Evolutionary conservation across 2,888 invertebrate species (phyloP).

Genomic region (Steinernema carpocapsae): DNA sequence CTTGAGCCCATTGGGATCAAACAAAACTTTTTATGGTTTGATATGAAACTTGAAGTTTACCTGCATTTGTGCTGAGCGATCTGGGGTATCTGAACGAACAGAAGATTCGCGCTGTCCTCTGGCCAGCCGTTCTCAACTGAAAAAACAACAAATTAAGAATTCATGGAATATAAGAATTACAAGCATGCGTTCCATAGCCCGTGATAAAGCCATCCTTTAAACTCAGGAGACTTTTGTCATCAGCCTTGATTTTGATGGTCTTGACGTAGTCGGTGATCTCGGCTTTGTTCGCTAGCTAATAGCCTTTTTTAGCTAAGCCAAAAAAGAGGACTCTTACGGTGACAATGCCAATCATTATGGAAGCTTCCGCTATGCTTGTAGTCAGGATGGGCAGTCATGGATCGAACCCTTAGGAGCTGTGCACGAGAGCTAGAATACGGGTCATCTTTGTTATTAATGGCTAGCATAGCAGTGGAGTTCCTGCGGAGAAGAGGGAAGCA

Average conservation of each 20-base stretch:
- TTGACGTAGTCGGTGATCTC: background rate
- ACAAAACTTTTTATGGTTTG: too few species aligned
- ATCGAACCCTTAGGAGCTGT: background rate
- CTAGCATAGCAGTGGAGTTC: background rate
- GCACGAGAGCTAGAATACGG: background rate
- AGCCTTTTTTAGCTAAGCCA: too few species aligned
- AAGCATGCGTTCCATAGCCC: background rate
- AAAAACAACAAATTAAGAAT: background rate
- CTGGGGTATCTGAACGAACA: too few species aligned
- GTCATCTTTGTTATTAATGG: background rate
- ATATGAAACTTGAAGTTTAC: too few species aligned
- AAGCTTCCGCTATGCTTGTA: background rate
- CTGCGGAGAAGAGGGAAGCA: background rate
- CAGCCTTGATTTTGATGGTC: background rate
- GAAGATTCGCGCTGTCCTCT: background rate
- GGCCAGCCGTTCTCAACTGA: background rate
- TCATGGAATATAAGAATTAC: too few species aligned
- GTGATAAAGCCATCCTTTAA: background rate
- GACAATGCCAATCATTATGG: background rate
- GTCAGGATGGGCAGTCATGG: background rate
- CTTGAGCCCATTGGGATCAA: too few species aligned
- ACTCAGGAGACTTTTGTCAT: background rate
- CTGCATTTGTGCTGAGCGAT: too few species aligned
- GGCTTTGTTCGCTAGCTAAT: background rate
- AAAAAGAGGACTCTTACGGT: too few species aligned